Evolutionary conservation across 2,113 vertebrate genomes (phyloP).

Genomic region (Lycaon pictus): DNA sequence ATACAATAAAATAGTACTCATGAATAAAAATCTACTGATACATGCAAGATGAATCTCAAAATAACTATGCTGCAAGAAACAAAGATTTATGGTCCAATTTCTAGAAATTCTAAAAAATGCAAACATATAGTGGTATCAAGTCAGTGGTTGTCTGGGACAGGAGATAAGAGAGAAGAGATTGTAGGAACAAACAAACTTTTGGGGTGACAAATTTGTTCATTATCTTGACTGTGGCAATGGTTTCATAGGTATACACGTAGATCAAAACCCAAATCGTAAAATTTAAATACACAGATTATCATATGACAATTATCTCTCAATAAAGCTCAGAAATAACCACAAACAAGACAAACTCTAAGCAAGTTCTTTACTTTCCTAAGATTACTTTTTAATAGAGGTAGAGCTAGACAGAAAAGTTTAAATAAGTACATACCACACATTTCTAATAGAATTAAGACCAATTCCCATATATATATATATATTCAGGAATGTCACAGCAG

Average conservation of each 20-base stretch:
- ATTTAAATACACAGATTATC: not conserved
- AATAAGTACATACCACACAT: not conserved
- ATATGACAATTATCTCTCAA: not conserved
- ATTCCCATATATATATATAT: not conserved
- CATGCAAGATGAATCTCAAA: not conserved
- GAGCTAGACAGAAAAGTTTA: not conserved
- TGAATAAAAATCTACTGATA: not conserved
- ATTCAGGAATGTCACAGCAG: not conserved
- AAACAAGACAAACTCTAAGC: not conserved
- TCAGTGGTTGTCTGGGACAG: not conserved
- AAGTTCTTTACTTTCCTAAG: not conserved
- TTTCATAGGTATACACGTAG: not conserved
- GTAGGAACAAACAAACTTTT: not conserved
- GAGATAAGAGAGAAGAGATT: not conserved
- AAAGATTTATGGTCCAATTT: not conserved
- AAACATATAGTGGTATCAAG: not conserved
- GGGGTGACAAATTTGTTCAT: not conserved
- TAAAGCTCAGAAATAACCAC: slow-evolving; percentile 1
- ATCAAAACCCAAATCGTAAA: not conserved
- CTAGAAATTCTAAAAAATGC: not conserved
- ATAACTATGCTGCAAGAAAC: not conserved
- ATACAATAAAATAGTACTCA: not conserved
- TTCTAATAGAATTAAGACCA: not conserved
- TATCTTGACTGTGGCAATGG: not conserved
- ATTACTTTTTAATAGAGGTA: not conserved